These are phyloP conservation scores for Pelobates fuscus DNA, from an alignment of 2,113 vertebrate genomes.

Conservation along the genomic window DNA sequence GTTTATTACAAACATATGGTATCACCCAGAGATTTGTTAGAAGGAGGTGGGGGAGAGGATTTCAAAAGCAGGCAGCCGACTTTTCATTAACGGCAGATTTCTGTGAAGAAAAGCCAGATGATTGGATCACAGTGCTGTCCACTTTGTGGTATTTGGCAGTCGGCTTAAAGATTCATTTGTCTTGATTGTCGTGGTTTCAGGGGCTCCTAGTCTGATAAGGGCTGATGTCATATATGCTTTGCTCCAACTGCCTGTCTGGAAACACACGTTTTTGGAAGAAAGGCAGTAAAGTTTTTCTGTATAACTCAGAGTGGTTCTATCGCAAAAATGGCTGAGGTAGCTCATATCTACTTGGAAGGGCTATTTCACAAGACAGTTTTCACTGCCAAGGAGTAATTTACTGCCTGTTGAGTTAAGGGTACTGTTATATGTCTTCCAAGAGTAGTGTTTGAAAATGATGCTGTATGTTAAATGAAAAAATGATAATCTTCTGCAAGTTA, in stretches of 20 bases:
- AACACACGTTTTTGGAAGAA: conserved; percentile 2
- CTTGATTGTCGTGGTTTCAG: conserved; percentile 45
- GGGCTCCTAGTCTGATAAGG: conserved; percentile 52
- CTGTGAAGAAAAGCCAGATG: conserved; percentile 51
- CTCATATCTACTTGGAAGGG: background rate
- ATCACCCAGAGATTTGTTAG: conserved; percentile 50
- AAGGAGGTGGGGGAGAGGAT: conserved; percentile 47
- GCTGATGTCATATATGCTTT: conserved; percentile 51
- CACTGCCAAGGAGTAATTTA: background rate
- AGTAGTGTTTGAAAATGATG: no score
- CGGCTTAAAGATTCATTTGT: conserved; percentile 54
- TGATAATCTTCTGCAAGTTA: no score
- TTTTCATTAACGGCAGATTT: conserved; percentile 53
- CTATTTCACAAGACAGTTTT: background rate
- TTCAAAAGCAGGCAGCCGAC: conserved; percentile 47
- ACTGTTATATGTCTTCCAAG: no score
- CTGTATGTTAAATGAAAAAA: no score
- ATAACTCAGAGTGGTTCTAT: background rate
- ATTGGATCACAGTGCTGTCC: conserved; percentile 52
- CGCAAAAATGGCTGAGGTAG: no score
- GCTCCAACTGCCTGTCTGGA: conserved; percentile 24
- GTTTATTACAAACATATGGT: conserved; percentile 55
- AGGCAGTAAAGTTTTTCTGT: background rate
- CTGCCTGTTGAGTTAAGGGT: background rate
- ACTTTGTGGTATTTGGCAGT: conserved; percentile 51